These are phyloP conservation scores for Sylvietta virens DNA, from an alignment of 2,113 vertebrate genomes.

Conservation along the genomic window DNA sequence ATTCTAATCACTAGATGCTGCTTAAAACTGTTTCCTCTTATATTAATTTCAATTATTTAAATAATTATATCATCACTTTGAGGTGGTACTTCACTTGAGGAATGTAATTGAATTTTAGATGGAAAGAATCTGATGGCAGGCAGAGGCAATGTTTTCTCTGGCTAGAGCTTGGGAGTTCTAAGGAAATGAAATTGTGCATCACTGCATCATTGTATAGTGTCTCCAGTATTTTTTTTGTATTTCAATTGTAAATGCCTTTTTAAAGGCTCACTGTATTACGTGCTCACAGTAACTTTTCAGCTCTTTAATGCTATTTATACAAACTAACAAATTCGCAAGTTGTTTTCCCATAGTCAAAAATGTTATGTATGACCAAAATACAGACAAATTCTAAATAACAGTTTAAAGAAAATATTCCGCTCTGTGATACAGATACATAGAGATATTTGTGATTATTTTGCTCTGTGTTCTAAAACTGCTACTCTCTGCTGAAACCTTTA, in stretches of 20 bases:
- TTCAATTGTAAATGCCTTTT: neutral
- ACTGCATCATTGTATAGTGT: neutral
- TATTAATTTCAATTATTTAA: neutral
- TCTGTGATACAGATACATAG: neutral
- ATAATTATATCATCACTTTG: neutral
- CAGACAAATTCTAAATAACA: neutral
- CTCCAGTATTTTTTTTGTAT: neutral
- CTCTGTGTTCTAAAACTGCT: neutral
- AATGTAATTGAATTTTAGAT: neutral
- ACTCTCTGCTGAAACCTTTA: neutral
- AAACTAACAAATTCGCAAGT: neutral
- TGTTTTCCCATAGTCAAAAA: rapidly evolving
- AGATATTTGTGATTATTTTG: neutral
- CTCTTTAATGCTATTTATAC: neutral
- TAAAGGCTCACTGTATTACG: neutral
- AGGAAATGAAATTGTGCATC: neutral
- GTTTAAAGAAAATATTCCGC: neutral
- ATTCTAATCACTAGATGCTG: neutral
- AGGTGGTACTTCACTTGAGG: neutral
- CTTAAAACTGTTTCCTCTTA: neutral
- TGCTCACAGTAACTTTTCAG: neutral
- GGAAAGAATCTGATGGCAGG: neutral
- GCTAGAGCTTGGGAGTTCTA: neutral
- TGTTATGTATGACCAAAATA: neutral
- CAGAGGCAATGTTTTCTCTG: neutral